Base-by-base conservation (phyloP, 1,140 invertebrate genomes). In the Nylanderia fulva region DNA sequence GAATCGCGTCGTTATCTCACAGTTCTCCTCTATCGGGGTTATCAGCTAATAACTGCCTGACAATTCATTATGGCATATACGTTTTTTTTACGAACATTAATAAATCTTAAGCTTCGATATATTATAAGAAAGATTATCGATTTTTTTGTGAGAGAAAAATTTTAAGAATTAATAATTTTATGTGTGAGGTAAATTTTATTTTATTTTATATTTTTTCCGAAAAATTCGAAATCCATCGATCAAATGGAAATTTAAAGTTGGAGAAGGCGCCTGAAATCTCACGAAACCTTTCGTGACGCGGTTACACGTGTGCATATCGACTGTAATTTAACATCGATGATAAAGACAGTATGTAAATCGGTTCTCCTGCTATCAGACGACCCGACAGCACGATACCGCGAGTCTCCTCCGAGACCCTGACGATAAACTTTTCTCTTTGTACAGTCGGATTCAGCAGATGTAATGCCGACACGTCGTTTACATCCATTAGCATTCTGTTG, bases 351-450 rank as follows among this genome's bases (percentile, higher is more conserved):
- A 77, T 87, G 86, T 90, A 91, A 92, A 91, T 89, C 90, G 88
- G 36, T 72, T 83, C 72, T 61, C 18, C 69, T 87, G 86, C 90
- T 92, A 93, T 93, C 92, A 45, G 48, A 69, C 90, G 92, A 93
- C 91, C 88, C 92, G 88, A 75, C 68, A 54, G 52, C 39, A 42
- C 45, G 89, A 93, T 91, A 92, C 83, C 75, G 71, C 45, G 77
- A 86, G 71, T 36, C 90, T 89, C 76, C 82, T 88, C 85, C 76
- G 86, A 89, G 88, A 93, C 91, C 90, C 87, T 83, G 66, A 68
- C 64, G 88, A 93, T 92, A 89, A 92, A 87, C 88, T 87, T 88
- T 85, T 66, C 84, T 21, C 45, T 84, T 58, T 64, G n/a, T 54
- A 61, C 2, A 29, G 24, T 15, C 18, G 8, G 56, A n/a, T 39